Evolutionary conservation across 2,113 vertebrate species (phyloP).

Genomic region (Sebastes fasciatus): DNA sequence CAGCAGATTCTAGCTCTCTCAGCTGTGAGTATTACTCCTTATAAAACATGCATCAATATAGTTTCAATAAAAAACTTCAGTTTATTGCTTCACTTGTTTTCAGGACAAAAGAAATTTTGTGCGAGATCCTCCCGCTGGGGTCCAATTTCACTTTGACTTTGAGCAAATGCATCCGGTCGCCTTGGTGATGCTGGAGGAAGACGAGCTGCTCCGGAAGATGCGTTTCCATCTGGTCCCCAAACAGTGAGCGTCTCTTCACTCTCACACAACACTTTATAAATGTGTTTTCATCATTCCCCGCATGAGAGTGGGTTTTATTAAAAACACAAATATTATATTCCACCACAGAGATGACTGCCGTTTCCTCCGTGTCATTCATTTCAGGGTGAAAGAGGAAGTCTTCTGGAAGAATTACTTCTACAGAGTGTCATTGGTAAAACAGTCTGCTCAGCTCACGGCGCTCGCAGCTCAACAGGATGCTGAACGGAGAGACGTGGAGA

Average conservation of each 20-base stretch:
- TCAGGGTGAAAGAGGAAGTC: constrained; percentile 69
- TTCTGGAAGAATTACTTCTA: constrained; percentile 78
- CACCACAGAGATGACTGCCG: not conserved
- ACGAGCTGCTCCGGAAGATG: constrained; percentile 94
- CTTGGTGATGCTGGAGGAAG: constrained; percentile 94
- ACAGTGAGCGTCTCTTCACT: constrained; percentile 80
- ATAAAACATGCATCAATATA: too few relatives aligned
- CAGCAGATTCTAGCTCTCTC: constrained; percentile 95
- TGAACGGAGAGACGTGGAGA: constrained; percentile 1
- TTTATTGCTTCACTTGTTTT: not conserved
- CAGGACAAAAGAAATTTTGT: constrained; percentile 96
- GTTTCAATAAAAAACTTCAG: too few relatives aligned
- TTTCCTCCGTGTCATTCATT: constrained; percentile 2
- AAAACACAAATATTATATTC: not conserved
- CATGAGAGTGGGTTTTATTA: not conserved
- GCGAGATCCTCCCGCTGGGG: constrained; percentile 92
- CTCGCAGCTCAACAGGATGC: constrained; percentile 52
- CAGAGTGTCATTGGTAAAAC: constrained; percentile 67
- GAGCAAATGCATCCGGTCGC: constrained; percentile 93
- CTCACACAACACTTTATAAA: too few relatives aligned
- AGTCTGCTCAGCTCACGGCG: constrained; percentile 70
- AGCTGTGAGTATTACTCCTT: constrained; percentile 85
- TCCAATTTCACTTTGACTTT: constrained; percentile 94
- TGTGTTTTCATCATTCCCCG: too few relatives aligned
- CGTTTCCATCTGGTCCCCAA: constrained; percentile 95